Evolutionary conservation across 2,797 vertebrate species (phyloP), one percentile per base, ranked within the genome.

Genomic region (Chaenodraco wilsoni): DNA sequence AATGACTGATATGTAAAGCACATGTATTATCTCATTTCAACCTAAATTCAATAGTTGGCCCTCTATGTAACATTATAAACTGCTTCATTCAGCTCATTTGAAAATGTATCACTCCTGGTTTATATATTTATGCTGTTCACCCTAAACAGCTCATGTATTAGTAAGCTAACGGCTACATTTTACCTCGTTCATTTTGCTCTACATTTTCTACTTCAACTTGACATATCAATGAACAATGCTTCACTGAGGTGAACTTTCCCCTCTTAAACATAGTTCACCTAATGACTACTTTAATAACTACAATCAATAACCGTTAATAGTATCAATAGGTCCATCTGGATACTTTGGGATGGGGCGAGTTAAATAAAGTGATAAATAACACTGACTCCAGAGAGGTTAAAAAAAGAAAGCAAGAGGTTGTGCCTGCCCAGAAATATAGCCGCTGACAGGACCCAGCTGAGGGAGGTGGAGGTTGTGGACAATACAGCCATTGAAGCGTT

Each of bases 401-500:
- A 54, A 27, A 55, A 33, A 65, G 23, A 65, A 21, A 5, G 27
- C 1, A 9, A 27, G 45, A 54, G 37, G 55, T 66, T 69, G 44
- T 31, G 51, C 51, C 37, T 41, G 68, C 31, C 67, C 62, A 75
- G 79, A 85, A 83, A 69, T 46, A 60, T 0, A 60, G 43, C 43
- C 2, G 17, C 52, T 62, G 51, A 72, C 59, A 45, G 63, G 66
- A 73, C 61, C 65, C 23, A 13, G 72, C 60, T 49, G 46, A 76
- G 31, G 65, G 73, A 70, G 59, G 54, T 44, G 73, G 63, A 72
- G 63, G 62, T 23, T 41, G 9, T 49, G 78, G 60, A 89, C 89
- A 89, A 88, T 78, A 68, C 40, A 75, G 9, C 69, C 64, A 86
- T 76, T 88, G 84, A 89, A 6, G 67, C 58, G 12, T 56, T 72